Base-by-base conservation (phyloP, 2,888 invertebrate species). In the Drosophila greeni region DNA sequence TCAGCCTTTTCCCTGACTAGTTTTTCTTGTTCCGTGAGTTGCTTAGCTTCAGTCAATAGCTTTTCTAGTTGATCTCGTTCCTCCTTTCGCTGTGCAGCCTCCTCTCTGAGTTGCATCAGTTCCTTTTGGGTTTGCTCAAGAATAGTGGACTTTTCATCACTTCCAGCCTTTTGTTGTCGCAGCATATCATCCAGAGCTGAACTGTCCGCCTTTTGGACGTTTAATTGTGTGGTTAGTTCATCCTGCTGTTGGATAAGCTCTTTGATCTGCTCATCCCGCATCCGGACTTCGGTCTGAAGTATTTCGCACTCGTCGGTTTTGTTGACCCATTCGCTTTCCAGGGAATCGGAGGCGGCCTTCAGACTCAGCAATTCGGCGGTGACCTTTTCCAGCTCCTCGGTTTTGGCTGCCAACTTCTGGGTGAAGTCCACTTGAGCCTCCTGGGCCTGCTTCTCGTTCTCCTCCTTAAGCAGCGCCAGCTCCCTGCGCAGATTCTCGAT, bases 401-500 rank as follows among this genome's bases (percentile, higher is more conserved):
- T 61, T 40, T 85, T 86, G 29, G 70, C 78, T 2, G 73, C 70
- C 24, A 86, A 56, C 39, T 77, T 76, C 26, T 75, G 60, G 3
- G 60, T 26, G 29, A 79, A 85, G 5, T 75, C 72, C 0, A 51
- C 33, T 9, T 69, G 43, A 0, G 68, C 42, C 59, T 72, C 75
- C 47, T 66, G 70, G n/a, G 76, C 76, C 64, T 82, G 85, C 40
- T 74, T 82, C 16, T 81, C 85, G 54, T 75, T 77, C 12, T 87
- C 87, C 49, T 84, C 80, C 49, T 84, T 86, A 20, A 85, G 74
- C 20, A 82, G 61, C 20, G 72, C 58, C 56, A 86, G 52, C 24
- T 86, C 86, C 7, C 73, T 67, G 16, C 85, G 82, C 31, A 86
- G 73, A 69, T 87, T 86, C 53, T 87, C 85, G 36, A 87, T 80